Percentiles rank a stretch among this genome's conserved stretches.
Evolutionary conservation across 1,140 invertebrate genomes (phyloP).

Genomic region (Sweltsa coloradensis): DNA sequence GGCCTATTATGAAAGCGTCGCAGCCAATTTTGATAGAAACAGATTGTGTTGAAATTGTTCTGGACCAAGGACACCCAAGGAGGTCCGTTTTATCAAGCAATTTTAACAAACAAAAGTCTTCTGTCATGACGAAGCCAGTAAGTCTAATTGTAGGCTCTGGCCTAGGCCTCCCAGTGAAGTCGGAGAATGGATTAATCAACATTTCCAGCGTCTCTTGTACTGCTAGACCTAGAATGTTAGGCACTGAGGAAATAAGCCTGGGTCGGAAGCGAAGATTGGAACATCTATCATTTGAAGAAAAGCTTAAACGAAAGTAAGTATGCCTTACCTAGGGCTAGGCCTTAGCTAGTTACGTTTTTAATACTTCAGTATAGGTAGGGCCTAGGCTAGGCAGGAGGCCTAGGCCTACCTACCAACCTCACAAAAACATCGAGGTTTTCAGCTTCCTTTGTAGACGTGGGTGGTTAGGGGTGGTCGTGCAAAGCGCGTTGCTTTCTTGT

Average conservation of each 20-base stretch:
- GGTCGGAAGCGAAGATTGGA: conserved; percentile 59
- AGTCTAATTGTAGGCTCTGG: neutral
- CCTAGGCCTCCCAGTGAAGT: too few species aligned
- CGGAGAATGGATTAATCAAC: neutral
- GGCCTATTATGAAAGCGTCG: too few species aligned
- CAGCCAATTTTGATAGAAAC: too few species aligned
- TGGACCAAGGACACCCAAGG: too few species aligned
- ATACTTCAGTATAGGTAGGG: neutral
- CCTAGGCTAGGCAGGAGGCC: too few species aligned
- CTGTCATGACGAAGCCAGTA: neutral
- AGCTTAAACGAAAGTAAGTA: conserved; percentile 68
- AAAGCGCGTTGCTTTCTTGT: too few species aligned
- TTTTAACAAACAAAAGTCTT: neutral
- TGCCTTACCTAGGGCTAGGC: neutral
- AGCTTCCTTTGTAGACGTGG: too few species aligned
- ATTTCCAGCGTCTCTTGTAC: neutral
- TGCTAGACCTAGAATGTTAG: neutral
- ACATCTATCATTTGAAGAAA: conserved; percentile 69
- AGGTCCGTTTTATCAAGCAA: neutral
- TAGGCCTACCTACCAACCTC: too few species aligned
- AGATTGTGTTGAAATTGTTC: too few species aligned
- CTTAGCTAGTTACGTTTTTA: neutral
- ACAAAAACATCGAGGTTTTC: too few species aligned
- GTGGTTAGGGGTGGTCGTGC: too few species aligned
- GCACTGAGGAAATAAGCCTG: too few species aligned